A percentile compares a stretch with the other conserved stretches of the same genome.
Evolutionary conservation across 2,888 invertebrate genomes (phyloP).

Genomic region (Frankliniella fusca): DNA sequence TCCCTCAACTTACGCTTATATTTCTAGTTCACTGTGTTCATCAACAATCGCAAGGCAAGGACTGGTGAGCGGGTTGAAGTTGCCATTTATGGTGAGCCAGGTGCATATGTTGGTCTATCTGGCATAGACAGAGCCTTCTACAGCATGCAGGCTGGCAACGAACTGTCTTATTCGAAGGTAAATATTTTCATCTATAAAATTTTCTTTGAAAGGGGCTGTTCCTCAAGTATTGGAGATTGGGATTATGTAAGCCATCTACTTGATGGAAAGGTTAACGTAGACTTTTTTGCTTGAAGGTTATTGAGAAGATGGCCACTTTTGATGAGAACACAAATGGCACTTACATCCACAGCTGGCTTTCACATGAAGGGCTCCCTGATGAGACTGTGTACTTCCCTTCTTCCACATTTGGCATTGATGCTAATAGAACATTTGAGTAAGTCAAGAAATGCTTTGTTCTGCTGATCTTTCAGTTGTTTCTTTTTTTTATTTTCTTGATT

Average conservation of each 20-base stretch:
- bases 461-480: not conserved
- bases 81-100: constrained; percentile 89
- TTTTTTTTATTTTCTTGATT: constrained; percentile 16
- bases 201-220: not conserved
- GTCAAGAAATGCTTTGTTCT: constrained; percentile 36
- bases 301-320: constrained; percentile 81
- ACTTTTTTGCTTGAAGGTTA: constrained; percentile 53
- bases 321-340: constrained; percentile 83
- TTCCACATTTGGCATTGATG: constrained; percentile 87
- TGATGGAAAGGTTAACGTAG: constrained; percentile 18
- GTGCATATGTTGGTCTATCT: constrained; percentile 87
- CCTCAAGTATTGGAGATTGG: not conserved
- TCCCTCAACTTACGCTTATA: constrained; percentile 34
- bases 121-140: constrained; percentile 86
- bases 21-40: constrained; percentile 69
- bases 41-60: constrained; percentile 90
- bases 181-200: constrained; percentile 31
- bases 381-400: constrained; percentile 82
- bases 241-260: not conserved
- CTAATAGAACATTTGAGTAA: constrained; percentile 87
- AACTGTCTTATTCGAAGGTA: constrained; percentile 79
- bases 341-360: constrained; percentile 76
- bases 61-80: constrained; percentile 91
- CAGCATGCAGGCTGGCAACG: constrained; percentile 90
- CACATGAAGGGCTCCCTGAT: constrained; percentile 79